Conservation (phyloP, 2,888 invertebrate species). For the Argyresthia albistria region DNA sequence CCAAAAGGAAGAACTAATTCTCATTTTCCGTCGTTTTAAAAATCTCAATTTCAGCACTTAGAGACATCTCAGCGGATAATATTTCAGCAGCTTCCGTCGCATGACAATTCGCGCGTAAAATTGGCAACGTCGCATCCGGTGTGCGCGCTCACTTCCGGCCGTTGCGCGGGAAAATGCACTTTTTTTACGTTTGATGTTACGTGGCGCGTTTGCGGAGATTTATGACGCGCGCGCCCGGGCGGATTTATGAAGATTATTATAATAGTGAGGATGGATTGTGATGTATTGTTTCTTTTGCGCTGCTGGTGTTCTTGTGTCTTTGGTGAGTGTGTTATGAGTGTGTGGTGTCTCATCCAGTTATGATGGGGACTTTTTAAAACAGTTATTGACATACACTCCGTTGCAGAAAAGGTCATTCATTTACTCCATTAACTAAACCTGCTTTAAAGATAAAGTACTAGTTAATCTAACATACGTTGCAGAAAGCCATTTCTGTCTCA, state of each 20-base stretch:
- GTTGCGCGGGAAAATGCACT: neutral
- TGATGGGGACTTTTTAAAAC: too few relatives aligned
- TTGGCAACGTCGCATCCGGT: slow-evolving; percentile 12
- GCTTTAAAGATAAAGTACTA: too few relatives aligned
- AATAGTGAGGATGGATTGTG: neutral
- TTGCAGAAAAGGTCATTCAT: too few relatives aligned
- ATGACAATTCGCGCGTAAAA: slow-evolving; percentile 13
- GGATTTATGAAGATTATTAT: neutral
- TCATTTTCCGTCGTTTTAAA: too few relatives aligned
- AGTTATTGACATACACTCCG: too few relatives aligned
- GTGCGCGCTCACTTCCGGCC: slow-evolving; percentile 8
- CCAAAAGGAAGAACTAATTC: too few relatives aligned
- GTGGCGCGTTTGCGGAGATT: neutral
- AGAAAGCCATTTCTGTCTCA: too few relatives aligned
- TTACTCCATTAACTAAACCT: too few relatives aligned
- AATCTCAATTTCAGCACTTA: slow-evolving; percentile 1
- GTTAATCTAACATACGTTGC: too few relatives aligned
- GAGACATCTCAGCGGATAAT: neutral
- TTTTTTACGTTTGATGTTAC: neutral
- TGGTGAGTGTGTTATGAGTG: too few relatives aligned
- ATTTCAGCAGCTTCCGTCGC: slow-evolving; percentile 13
- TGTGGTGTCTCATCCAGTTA: too few relatives aligned
- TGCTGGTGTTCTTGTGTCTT: too few relatives aligned
- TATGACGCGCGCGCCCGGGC: neutral
- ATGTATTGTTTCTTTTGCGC: neutral